These are phyloP conservation scores for Rhamnusium bicolor DNA, from an alignment of 2,888 invertebrate genomes.

Conservation along the genomic window DNA sequence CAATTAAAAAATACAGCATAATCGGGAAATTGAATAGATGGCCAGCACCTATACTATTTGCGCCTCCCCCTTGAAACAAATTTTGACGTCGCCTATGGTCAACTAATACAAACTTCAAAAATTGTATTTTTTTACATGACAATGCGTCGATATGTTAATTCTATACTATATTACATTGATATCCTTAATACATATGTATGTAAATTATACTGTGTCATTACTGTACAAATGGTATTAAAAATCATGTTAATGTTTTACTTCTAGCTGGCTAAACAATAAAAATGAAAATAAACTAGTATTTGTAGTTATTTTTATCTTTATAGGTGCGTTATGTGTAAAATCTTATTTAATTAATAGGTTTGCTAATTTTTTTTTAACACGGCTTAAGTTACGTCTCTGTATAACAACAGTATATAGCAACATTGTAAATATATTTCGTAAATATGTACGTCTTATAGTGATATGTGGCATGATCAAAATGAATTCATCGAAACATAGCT, in stretches of 20 bases:
- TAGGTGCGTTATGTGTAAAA: constrained; percentile 1
- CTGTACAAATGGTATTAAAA: constrained; percentile 14
- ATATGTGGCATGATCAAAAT: constrained; percentile 25
- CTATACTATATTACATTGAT: constrained; percentile 4
- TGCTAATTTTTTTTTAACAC: background rate
- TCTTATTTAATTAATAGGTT: constrained; percentile 11
- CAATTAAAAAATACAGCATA: too few relatives aligned
- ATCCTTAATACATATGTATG: constrained; percentile 23
- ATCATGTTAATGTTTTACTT: background rate
- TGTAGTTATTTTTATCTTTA: constrained; percentile 22
- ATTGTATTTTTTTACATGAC: background rate
- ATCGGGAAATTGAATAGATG: too few relatives aligned
- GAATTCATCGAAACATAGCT: constrained; percentile 27
- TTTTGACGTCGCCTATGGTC: background rate
- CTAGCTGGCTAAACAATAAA: constrained; percentile 9
- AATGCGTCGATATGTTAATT: background rate
- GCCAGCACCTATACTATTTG: background rate
- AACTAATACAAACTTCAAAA: background rate
- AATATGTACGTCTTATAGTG: constrained; percentile 23
- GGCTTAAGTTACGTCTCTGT: background rate
- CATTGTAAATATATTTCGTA: constrained; percentile 11
- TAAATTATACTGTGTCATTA: constrained; percentile 27
- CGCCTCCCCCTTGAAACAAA: background rate
- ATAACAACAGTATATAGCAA: constrained; percentile 1
- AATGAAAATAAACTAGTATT: constrained; percentile 27